Conservation (phyloP, 2,888 invertebrate genomes). For the Chrysotoxum bicinctum region DNA sequence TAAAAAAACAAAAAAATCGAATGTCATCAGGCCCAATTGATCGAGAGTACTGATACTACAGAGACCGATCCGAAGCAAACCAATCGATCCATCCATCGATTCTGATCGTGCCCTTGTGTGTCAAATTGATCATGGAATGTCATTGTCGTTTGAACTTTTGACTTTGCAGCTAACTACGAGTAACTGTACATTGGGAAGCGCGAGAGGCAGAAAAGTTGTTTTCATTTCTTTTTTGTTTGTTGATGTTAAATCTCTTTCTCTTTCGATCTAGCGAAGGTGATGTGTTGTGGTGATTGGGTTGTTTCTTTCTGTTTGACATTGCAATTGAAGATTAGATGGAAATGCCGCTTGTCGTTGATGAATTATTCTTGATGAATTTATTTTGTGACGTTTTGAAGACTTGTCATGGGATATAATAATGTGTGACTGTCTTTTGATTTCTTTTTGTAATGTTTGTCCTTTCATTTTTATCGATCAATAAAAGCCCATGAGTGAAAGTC, state of each 20-base stretch:
- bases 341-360: conserved; percentile 11
- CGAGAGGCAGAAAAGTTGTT: neutral
- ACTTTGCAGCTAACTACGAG: neutral
- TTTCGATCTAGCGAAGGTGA: conserved; percentile 5
- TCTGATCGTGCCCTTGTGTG: conserved; percentile 80
- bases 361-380: conserved; percentile 62
- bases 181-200: neutral
- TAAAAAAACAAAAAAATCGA: neutral
- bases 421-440: neutral
- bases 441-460: conserved; percentile 6
- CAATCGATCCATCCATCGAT: conserved; percentile 33
- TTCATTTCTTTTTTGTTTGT: neutral
- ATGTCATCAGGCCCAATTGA: conserved; percentile 52
- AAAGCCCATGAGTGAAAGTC: conserved; percentile 52
- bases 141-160: conserved; percentile 76
- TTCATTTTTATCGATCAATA: conserved; percentile 26
- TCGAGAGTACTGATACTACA: conserved; percentile 51
- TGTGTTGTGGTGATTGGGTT: neutral
- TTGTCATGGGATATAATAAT: conserved; percentile 21
- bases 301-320: conserved; percentile 59
- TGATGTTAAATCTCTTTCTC: conserved; percentile 10
- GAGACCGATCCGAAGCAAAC: neutral
- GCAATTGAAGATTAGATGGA: conserved; percentile 31
- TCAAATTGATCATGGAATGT: conserved; percentile 81
- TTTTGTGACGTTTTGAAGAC: conserved; percentile 39